A percentile compares a stretch with the other conserved stretches of the same genome.
phyloP scores from a whole-genome alignment of 2,888 invertebrate genomes.

The Autographa pulchrina region DNA sequence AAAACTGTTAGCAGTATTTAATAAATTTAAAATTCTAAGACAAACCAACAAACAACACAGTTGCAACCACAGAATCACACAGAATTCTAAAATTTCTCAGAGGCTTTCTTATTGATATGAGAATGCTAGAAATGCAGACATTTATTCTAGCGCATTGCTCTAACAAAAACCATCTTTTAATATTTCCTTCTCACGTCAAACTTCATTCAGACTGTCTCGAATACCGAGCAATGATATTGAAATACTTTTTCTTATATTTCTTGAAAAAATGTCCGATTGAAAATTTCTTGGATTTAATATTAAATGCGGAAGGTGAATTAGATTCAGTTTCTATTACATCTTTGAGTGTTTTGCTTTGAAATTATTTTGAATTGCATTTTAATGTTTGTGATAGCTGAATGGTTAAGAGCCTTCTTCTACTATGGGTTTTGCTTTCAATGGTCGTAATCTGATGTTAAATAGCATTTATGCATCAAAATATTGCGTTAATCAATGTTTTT shows the following conservation, averaged over 20 bases:
- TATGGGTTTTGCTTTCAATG: too few relatives aligned
- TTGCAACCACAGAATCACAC: background rate
- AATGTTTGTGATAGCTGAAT: too few relatives aligned
- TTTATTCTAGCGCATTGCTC: slow-evolving; percentile 8
- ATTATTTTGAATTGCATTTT: too few relatives aligned
- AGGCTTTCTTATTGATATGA: background rate
- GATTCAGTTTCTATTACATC: background rate
- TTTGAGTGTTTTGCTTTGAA: background rate
- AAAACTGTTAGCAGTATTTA: too few relatives aligned
- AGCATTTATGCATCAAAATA: too few relatives aligned
- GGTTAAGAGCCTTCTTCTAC: too few relatives aligned
- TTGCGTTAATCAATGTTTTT: too few relatives aligned
- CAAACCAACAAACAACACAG: background rate
- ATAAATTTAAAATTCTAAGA: too few relatives aligned
- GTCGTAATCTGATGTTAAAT: too few relatives aligned
- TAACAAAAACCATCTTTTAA: slow-evolving; percentile 15
- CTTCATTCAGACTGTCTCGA: slow-evolving; percentile 11
- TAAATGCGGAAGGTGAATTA: background rate
- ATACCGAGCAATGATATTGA: slow-evolving; percentile 17
- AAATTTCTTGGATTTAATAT: background rate
- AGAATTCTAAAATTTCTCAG: background rate
- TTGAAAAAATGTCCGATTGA: slow-evolving; percentile 3
- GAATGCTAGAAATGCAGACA: slow-evolving; percentile 5
- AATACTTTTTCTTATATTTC: slow-evolving; percentile 18
- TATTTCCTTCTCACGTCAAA: slow-evolving; percentile 17